Base-by-base conservation (phyloP, 2,113 vertebrate species). In the Girardinichthys multiradiatus region DNA sequence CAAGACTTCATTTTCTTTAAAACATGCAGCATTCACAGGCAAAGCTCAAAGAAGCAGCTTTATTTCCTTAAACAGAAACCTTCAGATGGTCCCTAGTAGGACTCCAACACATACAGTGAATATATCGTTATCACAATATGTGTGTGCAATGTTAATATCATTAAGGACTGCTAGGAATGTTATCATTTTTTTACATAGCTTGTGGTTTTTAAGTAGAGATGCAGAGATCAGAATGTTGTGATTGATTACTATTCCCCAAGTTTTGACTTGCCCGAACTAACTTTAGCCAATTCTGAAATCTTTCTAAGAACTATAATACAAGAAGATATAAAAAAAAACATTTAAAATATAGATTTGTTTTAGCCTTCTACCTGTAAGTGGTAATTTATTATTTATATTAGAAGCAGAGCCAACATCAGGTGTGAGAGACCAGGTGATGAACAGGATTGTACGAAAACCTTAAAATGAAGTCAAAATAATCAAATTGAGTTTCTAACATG, bases 21-120 rank as follows among this genome's bases (percentile, higher is more conserved):
- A 86, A 85, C 87, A 89, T 89, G 90, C 63, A 82, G 73, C 70
- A 69, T 79, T 78, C 59, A n/a, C 45, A 11, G n/a, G 37, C 27
- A 67, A 35, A 70, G 70, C 64, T 69, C 74, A 39, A 68, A 70
- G 75, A 65, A 21, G 37, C 28, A 21, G 28, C 67, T 76, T 77
- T 82, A 79, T 73, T 82, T 70, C 69, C 59, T 77, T 51, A 63
- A 75, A 76, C 37, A 51, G 31, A 68, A 74, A 57, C 42, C 35
- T 60, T 71, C 42, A 68, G 62, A 77, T 27, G 27, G 2, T 30
- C 17, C 27, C 39, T 37, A 28, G 35, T 42, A 28, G 27, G n/a
- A n/a, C 13, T 24, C 13, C 60, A 9, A 8, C 17, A 2, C 4
- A 5, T 19, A 45, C 6, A 19, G 14, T 5, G 13, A 45, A 45